These are phyloP conservation scores for Synanceia verrucosa DNA, from an alignment of 2,797 vertebrate species.

Conservation along the genomic window DNA sequence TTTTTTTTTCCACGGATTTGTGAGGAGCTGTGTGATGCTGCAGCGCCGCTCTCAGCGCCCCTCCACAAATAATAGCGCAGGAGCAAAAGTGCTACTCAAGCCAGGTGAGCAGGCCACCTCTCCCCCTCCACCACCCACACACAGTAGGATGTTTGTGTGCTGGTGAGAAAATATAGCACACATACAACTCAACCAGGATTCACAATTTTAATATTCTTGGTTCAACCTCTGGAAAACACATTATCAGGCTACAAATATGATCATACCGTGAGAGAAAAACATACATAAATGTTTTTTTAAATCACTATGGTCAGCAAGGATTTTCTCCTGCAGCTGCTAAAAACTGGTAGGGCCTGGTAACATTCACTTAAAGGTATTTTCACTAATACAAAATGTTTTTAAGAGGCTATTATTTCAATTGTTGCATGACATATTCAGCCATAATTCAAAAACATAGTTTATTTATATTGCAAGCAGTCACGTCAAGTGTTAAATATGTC, in stretches of 20 bases:
- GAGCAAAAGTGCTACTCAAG: constrained; percentile 84
- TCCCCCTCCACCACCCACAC: constrained; percentile 42
- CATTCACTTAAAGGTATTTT: not conserved
- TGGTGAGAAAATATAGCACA: not conserved
- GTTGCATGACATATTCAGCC: not conserved
- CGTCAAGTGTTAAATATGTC: not conserved
- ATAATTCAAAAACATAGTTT: not conserved
- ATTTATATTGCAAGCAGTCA: not conserved
- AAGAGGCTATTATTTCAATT: not conserved
- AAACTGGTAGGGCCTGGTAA: not conserved
- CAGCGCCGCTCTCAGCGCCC: constrained; percentile 89
- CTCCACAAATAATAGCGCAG: constrained; percentile 98
- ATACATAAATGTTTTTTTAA: no score
- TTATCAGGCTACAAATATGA: not conserved
- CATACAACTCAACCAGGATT: not conserved
- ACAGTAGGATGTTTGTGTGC: constrained; percentile 9
- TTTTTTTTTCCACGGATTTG: constrained; percentile 1
- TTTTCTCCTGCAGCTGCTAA: not conserved
- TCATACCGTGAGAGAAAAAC: not conserved
- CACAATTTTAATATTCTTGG: not conserved
- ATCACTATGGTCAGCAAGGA: not conserved
- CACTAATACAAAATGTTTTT: not conserved
- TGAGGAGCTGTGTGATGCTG: constrained; percentile 86
- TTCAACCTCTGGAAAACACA: constrained; percentile 7
- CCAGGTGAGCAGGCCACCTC: constrained; percentile 75